Conservation (phyloP, 2,888 invertebrate genomes). For the Cephonodes hylas region DNA sequence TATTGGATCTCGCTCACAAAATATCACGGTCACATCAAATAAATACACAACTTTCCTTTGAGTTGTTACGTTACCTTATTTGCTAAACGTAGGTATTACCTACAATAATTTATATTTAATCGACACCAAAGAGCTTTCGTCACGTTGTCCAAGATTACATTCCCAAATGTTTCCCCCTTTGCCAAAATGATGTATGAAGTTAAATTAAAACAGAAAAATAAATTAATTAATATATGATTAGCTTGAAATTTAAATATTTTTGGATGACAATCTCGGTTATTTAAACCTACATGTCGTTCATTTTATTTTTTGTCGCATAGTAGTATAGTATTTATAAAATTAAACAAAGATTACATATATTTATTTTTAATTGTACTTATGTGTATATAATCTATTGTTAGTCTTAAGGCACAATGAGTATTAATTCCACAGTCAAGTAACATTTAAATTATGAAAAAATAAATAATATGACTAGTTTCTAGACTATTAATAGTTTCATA, state of each 20-base stretch:
- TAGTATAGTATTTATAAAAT: not conserved
- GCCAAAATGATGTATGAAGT: no score
- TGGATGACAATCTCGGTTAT: not conserved
- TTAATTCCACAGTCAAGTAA: constrained; percentile 17
- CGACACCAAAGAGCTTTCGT: not conserved
- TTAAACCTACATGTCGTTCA: not conserved
- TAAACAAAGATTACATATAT: not conserved
- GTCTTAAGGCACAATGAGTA: constrained; percentile 16
- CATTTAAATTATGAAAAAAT: constrained; percentile 9
- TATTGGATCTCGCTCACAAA: constrained; percentile 8
- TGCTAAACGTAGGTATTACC: not conserved
- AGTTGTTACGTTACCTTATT: not conserved
- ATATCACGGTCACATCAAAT: constrained; percentile 33
- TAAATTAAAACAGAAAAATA: no score
- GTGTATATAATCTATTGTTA: constrained; percentile 14
- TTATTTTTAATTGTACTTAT: not conserved
- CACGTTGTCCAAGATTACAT: not conserved
- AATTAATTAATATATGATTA: not conserved
- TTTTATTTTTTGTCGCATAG: not conserved
- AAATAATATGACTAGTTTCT: constrained; percentile 16
- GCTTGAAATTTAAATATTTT: not conserved
- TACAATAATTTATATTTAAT: not conserved
- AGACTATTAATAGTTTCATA: not conserved
- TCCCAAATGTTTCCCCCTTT: not conserved
- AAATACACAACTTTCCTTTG: constrained; percentile 28